Evolutionary conservation across 1,140 invertebrate genomes (phyloP).

Genomic region (Zaprionus taronus): DNA sequence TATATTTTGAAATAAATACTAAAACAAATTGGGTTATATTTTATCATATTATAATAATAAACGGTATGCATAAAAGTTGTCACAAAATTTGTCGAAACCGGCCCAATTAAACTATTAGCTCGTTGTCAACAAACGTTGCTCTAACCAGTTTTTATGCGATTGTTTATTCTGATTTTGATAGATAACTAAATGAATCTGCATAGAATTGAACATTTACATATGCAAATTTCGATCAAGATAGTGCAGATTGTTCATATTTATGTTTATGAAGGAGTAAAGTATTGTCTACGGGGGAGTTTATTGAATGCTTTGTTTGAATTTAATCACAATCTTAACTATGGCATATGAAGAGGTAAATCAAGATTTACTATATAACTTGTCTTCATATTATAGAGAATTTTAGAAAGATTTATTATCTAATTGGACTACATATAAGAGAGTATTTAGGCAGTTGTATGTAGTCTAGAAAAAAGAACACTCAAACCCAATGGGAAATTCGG

Average conservation of each 20-base stretch:
- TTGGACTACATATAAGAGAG: neutral
- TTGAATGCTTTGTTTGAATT: neutral
- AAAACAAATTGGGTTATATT: neutral
- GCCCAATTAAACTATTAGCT: conserved; percentile 8
- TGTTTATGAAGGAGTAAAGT: neutral
- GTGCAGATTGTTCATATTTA: neutral
- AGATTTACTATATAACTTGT: neutral
- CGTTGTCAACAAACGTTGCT: neutral
- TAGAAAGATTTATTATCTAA: neutral
- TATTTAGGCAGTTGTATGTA: neutral
- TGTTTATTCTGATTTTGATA: conserved; percentile 6
- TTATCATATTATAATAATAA: neutral
- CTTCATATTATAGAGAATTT: neutral
- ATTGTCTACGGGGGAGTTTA: neutral
- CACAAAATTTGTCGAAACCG: conserved; percentile 1
- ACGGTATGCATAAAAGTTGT: neutral
- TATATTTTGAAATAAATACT: neutral
- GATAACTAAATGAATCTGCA: conserved; percentile 8
- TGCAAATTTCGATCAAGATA: conserved; percentile 7
- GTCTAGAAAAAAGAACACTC: neutral
- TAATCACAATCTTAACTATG: neutral
- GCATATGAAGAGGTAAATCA: neutral
- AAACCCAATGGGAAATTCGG: neutral
- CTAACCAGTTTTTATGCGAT: conserved; percentile 1
- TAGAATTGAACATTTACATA: conserved; percentile 9